phyloP scores from a whole-genome alignment of 2,888 invertebrate genomes.

The Lucinisca nassula region DNA sequence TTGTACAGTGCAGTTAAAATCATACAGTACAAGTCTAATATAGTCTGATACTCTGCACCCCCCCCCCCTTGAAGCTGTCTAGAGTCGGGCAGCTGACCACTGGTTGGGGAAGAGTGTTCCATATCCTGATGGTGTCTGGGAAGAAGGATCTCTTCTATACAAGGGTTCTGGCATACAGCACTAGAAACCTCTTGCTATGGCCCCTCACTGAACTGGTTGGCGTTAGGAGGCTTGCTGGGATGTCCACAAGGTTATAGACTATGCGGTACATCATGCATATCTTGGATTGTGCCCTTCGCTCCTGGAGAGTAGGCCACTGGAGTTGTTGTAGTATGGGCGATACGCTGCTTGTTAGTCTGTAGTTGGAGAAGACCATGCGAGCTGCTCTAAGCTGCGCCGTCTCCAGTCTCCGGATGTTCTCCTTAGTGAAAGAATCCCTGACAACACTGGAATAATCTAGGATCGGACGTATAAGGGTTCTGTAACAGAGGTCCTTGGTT shows the following conservation, averaged over 20 bases:
- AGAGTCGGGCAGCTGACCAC: background rate
- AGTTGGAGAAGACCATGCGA: no score
- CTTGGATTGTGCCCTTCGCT: background rate
- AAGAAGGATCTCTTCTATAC: constrained; percentile 18
- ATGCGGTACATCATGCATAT: background rate
- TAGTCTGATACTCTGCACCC: background rate
- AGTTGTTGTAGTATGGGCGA: background rate
- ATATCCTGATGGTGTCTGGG: constrained; percentile 26
- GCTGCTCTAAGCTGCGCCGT: constrained; percentile 24
- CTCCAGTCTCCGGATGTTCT: constrained; percentile 24
- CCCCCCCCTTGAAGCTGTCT: constrained; percentile 26
- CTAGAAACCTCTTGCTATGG: background rate
- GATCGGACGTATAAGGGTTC: no score
- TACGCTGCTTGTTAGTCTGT: background rate
- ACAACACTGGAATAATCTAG: constrained; percentile 1
- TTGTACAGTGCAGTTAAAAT: no score
- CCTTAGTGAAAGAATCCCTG: constrained; percentile 22
- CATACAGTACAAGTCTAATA: background rate
- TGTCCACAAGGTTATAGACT: background rate
- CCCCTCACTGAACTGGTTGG: constrained; percentile 11
- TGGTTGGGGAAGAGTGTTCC: background rate
- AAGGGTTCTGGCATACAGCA: constrained; percentile 22
- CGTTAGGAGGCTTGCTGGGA: background rate
- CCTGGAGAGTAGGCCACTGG: background rate
- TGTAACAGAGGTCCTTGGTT: no score